Evolutionary conservation across 2,113 vertebrate genomes (phyloP).

Genomic region (Siphamia tubifer): DNA sequence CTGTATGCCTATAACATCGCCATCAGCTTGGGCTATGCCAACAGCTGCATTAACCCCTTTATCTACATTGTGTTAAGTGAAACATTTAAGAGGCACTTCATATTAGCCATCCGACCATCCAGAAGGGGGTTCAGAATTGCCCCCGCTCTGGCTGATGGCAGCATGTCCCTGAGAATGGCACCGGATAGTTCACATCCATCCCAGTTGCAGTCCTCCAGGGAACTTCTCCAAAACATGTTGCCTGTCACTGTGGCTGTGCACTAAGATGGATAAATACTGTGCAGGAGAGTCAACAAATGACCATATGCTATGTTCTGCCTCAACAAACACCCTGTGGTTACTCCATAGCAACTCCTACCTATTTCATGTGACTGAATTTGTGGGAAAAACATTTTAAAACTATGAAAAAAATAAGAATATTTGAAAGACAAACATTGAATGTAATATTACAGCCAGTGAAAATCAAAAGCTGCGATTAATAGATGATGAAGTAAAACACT

Average conservation of each 20-base stretch:
- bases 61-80: constrained; percentile 69
- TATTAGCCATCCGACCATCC: constrained; percentile 51
- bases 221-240: constrained; percentile 37
- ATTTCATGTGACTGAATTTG: too few relatives aligned
- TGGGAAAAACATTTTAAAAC: too few relatives aligned
- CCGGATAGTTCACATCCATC: constrained; percentile 11
- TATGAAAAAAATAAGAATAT: too few relatives aligned
- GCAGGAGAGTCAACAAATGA: background rate
- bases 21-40: constrained; percentile 74
- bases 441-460: too few relatives aligned
- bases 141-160: constrained; percentile 19
- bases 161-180: constrained; percentile 20
- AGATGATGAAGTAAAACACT: too few relatives aligned
- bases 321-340: too few relatives aligned
- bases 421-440: too few relatives aligned
- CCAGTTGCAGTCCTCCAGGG: constrained; percentile 18
- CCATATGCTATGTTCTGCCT: too few relatives aligned
- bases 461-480: too few relatives aligned
- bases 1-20: constrained; percentile 66
- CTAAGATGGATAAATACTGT: background rate
- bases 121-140: constrained; percentile 42
- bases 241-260: constrained; percentile 52
- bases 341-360: too few relatives aligned
- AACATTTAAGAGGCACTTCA: constrained; percentile 64
- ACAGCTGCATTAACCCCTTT: constrained; percentile 77